phyloP scores from a whole-genome alignment of 2,113 vertebrate genomes.

The Regulus satrapa region DNA sequence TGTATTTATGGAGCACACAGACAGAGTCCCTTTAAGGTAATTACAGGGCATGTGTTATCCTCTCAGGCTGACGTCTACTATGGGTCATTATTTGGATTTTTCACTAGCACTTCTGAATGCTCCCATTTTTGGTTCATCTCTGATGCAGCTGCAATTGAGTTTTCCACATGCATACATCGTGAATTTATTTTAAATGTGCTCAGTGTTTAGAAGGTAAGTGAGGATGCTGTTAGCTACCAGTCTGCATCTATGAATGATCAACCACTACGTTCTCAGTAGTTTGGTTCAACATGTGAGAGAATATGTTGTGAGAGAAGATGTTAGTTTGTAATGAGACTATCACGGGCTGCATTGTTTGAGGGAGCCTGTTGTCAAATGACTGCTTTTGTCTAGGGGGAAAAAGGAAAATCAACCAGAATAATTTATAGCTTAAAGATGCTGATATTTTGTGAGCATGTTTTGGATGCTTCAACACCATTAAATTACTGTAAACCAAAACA shows the following conservation, averaged over 20 bases:
- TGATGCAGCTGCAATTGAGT: background rate
- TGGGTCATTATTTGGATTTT: conserved; percentile 4
- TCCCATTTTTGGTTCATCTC: conserved; percentile 15
- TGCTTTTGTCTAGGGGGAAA: background rate
- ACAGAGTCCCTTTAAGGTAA: background rate
- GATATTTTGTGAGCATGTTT: background rate
- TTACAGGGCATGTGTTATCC: background rate
- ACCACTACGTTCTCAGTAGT: background rate
- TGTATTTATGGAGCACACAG: background rate
- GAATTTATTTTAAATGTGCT: conserved; percentile 39
- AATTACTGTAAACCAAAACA: conserved; percentile 11
- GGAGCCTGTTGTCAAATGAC: background rate
- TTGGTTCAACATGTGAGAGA: conserved; percentile 11
- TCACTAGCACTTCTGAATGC: background rate
- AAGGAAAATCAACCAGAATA: background rate
- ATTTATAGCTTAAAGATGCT: conserved; percentile 12
- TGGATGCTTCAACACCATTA: background rate
- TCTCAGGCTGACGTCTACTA: background rate
- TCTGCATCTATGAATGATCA: background rate
- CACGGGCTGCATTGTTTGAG: background rate
- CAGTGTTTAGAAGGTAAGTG: conserved; percentile 22
- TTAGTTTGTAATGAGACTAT: conserved; percentile 1
- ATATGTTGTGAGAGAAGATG: background rate
- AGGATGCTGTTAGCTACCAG: conserved; percentile 37
- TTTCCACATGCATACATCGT: background rate